Evolutionary conservation across 1,140 invertebrate species (phyloP).

Genomic region (Papilio xuthus): DNA sequence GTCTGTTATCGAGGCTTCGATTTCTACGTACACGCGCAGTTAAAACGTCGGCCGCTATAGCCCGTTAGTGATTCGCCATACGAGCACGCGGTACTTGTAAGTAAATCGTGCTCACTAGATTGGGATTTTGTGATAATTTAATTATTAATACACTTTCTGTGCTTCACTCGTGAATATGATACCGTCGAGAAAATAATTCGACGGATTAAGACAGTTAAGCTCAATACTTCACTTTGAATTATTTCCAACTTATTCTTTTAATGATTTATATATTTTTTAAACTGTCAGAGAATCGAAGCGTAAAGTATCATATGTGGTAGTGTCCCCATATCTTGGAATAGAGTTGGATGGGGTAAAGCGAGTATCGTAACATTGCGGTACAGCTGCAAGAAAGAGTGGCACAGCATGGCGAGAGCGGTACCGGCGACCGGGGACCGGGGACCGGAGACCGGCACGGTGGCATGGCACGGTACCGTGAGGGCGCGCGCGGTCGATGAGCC

Average conservation of each 20-base stretch:
- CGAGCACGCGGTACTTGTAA: not conserved
- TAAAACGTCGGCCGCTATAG: conserved; percentile 40
- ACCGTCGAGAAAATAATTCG: not conserved
- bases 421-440: conserved; percentile 46
- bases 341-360: not conserved
- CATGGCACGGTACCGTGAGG: conserved; percentile 59
- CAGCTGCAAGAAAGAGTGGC: conserved; percentile 49
- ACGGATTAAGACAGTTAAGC: not conserved
- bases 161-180: not conserved
- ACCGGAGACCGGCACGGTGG: conserved; percentile 55
- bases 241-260: not conserved
- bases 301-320: not conserved
- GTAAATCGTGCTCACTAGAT: not conserved
- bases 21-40: conserved; percentile 41
- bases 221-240: not conserved
- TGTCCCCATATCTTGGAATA: not conserved
- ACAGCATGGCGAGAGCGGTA: conserved; percentile 63
- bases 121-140: not conserved
- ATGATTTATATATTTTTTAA: not conserved
- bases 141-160: not conserved
- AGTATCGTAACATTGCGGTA: conserved; percentile 12
- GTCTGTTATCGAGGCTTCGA: conserved; percentile 18
- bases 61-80: conserved; percentile 41
- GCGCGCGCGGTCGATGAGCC: conserved; percentile 78
- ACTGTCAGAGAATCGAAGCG: not conserved